phyloP scores from a whole-genome alignment of 2,113 vertebrate species.

The Geococcyx californianus region DNA sequence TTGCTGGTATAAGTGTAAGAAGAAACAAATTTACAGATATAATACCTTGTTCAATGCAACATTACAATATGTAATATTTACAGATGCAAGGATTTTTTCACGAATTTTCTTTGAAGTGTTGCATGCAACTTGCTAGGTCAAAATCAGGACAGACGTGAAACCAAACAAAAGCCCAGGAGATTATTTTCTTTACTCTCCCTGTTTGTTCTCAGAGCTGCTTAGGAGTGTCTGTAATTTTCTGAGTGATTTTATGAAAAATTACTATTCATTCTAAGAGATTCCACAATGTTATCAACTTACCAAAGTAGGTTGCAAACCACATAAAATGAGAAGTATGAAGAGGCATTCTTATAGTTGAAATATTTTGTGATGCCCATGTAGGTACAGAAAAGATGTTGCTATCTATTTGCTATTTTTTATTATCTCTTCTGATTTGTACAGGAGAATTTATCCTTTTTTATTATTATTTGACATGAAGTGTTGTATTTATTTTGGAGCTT shows the following conservation, averaged over 20 bases:
- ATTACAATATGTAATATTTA: neutral
- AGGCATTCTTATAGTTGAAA: neutral
- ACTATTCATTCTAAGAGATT: constrained; percentile 13
- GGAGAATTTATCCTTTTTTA: constrained; percentile 76
- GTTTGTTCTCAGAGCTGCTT: constrained; percentile 3
- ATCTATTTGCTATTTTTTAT: constrained; percentile 77
- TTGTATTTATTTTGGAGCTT: constrained; percentile 79
- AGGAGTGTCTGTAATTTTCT: constrained; percentile 28
- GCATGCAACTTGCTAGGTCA: constrained; percentile 8
- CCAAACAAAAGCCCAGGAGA: neutral
- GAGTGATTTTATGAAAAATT: neutral
- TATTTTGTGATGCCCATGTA: constrained; percentile 69
- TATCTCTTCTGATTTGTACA: constrained; percentile 83
- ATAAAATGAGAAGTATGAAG: constrained; percentile 9
- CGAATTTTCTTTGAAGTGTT: constrained; percentile 6
- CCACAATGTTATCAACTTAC: neutral
- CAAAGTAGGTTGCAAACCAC: neutral
- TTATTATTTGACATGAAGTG: constrained; percentile 72
- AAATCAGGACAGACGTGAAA: neutral
- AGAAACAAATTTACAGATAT: neutral
- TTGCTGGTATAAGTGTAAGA: neutral
- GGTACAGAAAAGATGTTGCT: constrained; percentile 73
- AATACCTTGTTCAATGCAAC: neutral
- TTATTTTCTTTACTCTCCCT: neutral
- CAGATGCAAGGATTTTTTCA: neutral